These are phyloP conservation scores for Deroplatys truncata DNA, from an alignment of 2,888 invertebrate genomes.

Conservation along the genomic window DNA sequence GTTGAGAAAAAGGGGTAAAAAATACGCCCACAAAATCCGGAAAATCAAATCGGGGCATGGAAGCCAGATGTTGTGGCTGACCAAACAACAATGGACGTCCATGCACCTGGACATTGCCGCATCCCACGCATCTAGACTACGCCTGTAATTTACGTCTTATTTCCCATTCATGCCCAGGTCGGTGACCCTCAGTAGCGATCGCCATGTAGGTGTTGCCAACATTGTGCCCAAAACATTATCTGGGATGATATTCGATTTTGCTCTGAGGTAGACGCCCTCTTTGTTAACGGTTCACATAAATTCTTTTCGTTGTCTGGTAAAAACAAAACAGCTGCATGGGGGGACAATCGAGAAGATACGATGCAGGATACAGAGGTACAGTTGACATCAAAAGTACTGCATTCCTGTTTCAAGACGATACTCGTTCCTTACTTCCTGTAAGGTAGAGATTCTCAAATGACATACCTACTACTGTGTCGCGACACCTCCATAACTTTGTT, in stretches of 20 bases:
- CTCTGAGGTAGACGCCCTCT: not conserved
- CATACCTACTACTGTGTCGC: too few species aligned
- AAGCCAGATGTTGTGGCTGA: not conserved
- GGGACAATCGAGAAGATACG: not conserved
- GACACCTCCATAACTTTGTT: too few species aligned
- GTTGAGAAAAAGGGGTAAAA: not conserved
- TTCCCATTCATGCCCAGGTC: not conserved
- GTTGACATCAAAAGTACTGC: not conserved
- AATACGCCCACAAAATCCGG: not conserved
- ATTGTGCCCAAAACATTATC: not conserved
- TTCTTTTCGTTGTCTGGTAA: not conserved
- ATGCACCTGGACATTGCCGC: not conserved
- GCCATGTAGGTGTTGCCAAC: not conserved
- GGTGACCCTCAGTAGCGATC: not conserved
- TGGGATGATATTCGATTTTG: not conserved
- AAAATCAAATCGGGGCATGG: not conserved
- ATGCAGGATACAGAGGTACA: not conserved
- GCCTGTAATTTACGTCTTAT: not conserved
- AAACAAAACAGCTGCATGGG: not conserved
- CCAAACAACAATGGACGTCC: not conserved
- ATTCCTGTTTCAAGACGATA: too few species aligned
- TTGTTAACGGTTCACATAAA: constrained; percentile 1
- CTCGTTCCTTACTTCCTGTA: too few species aligned
- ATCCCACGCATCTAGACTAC: not conserved
- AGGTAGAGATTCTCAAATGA: too few species aligned